Conservation (phyloP, 37 sponge, comb jelly and placozoan genomes). For the Ephydatia muelleri region DNA sequence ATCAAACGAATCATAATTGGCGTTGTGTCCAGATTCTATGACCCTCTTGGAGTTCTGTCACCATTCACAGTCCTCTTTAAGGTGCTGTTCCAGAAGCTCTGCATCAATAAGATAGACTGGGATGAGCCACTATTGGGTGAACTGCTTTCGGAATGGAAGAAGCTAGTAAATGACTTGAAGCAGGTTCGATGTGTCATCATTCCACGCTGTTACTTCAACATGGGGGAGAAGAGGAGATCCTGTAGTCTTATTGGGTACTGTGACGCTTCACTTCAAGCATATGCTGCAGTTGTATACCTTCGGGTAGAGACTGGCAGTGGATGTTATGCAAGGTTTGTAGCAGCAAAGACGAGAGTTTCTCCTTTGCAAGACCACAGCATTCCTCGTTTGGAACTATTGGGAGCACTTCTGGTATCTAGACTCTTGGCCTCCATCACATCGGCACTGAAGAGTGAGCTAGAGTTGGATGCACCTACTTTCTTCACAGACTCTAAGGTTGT, state of each 20-base stretch:
- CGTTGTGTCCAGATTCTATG: slow-evolving; percentile 2
- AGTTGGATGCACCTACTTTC: no score
- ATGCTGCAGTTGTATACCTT: neutral
- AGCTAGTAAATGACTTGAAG: neutral
- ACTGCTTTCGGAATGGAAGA: neutral
- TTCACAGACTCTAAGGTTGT: no score
- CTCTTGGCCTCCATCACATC: neutral
- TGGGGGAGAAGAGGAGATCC: neutral
- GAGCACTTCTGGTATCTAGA: neutral
- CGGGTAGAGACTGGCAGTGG: neutral
- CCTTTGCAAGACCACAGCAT: neutral
- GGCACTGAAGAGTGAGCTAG: no score
- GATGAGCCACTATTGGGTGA: slow-evolving; percentile 11
- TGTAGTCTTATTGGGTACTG: neutral
- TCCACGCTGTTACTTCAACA: neutral
- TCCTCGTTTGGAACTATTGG: neutral
- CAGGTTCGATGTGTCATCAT: neutral
- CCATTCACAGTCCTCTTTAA: slow-evolving; percentile 7
- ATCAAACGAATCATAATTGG: neutral
- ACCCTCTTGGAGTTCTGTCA: slow-evolving; percentile 3
- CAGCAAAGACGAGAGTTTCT: neutral
- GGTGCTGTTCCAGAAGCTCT: slow-evolving; percentile 8
- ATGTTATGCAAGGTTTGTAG: neutral
- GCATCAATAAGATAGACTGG: neutral
- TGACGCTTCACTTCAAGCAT: neutral